Conservation (phyloP, 2,113 vertebrate genomes). For the Toxotes chatareus region DNA sequence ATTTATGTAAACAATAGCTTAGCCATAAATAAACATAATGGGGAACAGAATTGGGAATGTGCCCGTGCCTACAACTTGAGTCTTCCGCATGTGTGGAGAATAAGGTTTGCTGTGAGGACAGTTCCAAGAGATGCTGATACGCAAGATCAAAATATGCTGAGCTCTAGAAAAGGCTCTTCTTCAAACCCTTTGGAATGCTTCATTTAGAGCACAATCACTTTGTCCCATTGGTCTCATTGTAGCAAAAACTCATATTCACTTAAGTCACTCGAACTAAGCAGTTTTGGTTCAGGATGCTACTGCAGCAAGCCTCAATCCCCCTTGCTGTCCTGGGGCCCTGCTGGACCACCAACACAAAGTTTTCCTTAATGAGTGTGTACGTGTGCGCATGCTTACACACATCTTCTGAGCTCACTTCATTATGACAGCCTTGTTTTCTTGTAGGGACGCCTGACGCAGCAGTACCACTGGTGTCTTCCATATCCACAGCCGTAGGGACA, state of each 20-base stretch:
- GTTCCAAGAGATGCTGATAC: slow-evolving; percentile 67
- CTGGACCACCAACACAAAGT: slow-evolving; percentile 63
- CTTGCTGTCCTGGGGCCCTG: slow-evolving; percentile 45
- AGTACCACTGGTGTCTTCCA: slow-evolving; percentile 63
- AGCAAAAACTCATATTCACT: slow-evolving; percentile 69
- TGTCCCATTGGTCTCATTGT: slow-evolving; percentile 73
- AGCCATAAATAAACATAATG: slow-evolving; percentile 26
- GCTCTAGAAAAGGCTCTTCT: slow-evolving; percentile 47
- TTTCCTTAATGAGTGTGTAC: slow-evolving; percentile 67
- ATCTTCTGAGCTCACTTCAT: slow-evolving; percentile 60
- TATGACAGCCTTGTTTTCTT: slow-evolving; percentile 66
- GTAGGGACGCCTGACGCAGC: slow-evolving; percentile 74
- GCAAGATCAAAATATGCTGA: slow-evolving; percentile 67
- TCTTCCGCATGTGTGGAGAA: slow-evolving; percentile 11
- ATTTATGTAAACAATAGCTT: slow-evolving; percentile 50
- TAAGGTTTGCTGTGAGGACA: slow-evolving; percentile 33
- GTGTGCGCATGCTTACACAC: neutral
- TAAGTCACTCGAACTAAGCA: slow-evolving; percentile 75
- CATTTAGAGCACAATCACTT: slow-evolving; percentile 74
- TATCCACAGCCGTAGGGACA: slow-evolving; percentile 68
- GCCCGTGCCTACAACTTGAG: slow-evolving; percentile 4
- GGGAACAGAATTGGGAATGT: slow-evolving; percentile 20
- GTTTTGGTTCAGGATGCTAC: slow-evolving; percentile 71
- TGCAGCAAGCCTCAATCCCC: slow-evolving; percentile 58
- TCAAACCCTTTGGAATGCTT: slow-evolving; percentile 61